Base-by-base conservation (phyloP, 2,888 invertebrate genomes). In the Nesidiocoris tenuis region DNA sequence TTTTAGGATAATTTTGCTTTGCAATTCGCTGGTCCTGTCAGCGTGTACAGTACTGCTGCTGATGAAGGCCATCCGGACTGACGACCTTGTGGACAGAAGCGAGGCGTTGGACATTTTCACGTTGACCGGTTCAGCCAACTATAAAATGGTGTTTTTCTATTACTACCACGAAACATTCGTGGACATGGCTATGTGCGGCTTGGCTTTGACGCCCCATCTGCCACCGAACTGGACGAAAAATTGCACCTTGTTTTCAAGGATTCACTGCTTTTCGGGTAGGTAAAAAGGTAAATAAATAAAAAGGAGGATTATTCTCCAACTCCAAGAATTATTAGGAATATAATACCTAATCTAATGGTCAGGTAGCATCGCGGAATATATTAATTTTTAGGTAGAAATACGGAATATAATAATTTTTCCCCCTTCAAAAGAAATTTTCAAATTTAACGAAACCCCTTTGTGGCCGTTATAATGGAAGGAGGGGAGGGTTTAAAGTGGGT, bases 31-130 rank as follows among this genome's bases (percentile, higher is more conserved):
- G n/a, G 54, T 71, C 2, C 24, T 76, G 57, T 23, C 57, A 0
- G 21, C 63, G 5, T 22, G 24, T 5, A 72, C 76, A 21, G 59
- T 76, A 21, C 75, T 25, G n/a, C 23, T 77, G 23, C 19, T 75
- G 7, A 1, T 57, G 3, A 77, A 76, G 61, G 75, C 56, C 12
- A 18, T 76, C 19, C 59, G 24, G n/a, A 75, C 77, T 3, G 56
- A 75, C 3, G 67, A 77, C 54, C 55, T 77, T 16, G 75, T 77
- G 22, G 77, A 75, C 25, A 56, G 77, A 55, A 77, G 77, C 24
- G 77, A 77, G 59, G 77, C 77, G 2, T 75, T 77, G 24, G 71
- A 77, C 25, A 77, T 77, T 59, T 76, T 77, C 9, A 77, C 77
- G 1, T 17, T 77, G 39, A 63, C 63, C 12, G 56, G 54, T n/a